Evolutionary conservation across 1,140 invertebrate genomes (phyloP), one percentile per base, ranked within the genome.

Genomic region (Pseudomyrmex pallidus): DNA sequence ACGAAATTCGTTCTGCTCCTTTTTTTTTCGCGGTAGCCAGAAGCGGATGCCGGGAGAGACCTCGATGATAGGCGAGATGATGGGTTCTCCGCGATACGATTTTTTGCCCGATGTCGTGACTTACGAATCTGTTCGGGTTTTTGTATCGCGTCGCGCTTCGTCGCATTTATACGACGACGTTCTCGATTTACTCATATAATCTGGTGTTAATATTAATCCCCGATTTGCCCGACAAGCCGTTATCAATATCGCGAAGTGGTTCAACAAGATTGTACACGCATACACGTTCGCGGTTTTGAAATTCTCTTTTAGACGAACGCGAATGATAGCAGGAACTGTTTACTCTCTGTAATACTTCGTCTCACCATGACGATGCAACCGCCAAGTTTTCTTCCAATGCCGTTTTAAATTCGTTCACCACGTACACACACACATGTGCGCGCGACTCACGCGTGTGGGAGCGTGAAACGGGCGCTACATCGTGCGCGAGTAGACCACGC

Each of bases 401-500:
- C 76, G 54, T 68, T 80, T 78, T 48, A 70, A 78, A 80, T 59
- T 72, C 54, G 52, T 17, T 78, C 44, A 59, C 52, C 46, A 12
- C 1, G 35, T 59, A 61, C 57, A n/a, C 63, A 57, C 25, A 46
- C 61, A 46, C 61, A 22, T 3, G 20, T 4, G 15, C 17, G 48
- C 17, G 56, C 46, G 25, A 61, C 48, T 46, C 62, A 52, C 64
- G 17, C 64, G 66, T 76, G 74, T 76, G 74, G 61, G 74, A 76
- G 73, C 76, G 76, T 17, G 76, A 64, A 48, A 9, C 54, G 59
- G 61, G 13, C 35, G 22, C 52, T 61, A 52, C 61, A 62, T 44
- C 35, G 73, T 78, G 82, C 64, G 89, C 62, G 82, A 73, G 59
- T 67, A 87, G 89, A 86, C 88, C 88, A 89, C 87, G 90, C 91